Percentiles rank a stretch among this genome's conserved stretches.
Evolutionary conservation across 2,888 invertebrate genomes (phyloP).

Genomic region (Cephus rjabovi): DNA sequence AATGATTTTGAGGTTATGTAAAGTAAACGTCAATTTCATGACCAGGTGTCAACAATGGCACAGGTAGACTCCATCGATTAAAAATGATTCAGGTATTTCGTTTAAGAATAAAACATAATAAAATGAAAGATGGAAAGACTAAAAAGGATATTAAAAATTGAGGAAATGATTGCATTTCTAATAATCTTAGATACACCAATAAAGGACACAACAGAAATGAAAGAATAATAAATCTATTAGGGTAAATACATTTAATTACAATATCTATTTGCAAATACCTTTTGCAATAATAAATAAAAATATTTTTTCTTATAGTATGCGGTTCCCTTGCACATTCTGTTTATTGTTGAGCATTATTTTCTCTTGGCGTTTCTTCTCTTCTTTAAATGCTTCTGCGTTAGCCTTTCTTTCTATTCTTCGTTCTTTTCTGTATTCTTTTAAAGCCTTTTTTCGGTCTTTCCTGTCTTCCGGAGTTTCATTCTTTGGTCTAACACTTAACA

Average conservation of each 20-base stretch:
- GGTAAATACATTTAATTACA: neutral
- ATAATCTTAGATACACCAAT: neutral
- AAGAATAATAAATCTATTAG: neutral
- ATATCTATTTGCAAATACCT: neutral
- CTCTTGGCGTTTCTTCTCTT: slow-evolving; percentile 84
- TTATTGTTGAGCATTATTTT: slow-evolving; percentile 82
- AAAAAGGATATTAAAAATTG: neutral
- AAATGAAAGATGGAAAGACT: neutral
- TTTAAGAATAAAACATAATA: neutral
- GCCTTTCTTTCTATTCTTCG: slow-evolving; percentile 85
- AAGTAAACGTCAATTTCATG: neutral
- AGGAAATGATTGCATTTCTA: no score
- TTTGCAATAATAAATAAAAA: neutral
- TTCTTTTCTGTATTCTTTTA: slow-evolving; percentile 83
- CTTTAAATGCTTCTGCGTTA: slow-evolving; percentile 84
- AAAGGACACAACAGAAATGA: neutral
- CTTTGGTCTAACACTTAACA: slow-evolving; percentile 78
- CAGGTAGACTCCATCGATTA: neutral
- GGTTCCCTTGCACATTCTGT: slow-evolving; percentile 79
- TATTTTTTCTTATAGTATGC: slow-evolving; percentile 68
- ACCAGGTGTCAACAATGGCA: neutral
- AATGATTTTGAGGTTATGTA: neutral
- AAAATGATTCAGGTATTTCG: neutral
- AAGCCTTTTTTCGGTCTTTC: slow-evolving; percentile 79
- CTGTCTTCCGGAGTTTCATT: slow-evolving; percentile 84